A percentile compares a stretch with the other conserved stretches of the same genome.
These are phyloP conservation scores for Argentina silus DNA, from an alignment of 2,797 vertebrate species.

Conservation along the genomic window DNA sequence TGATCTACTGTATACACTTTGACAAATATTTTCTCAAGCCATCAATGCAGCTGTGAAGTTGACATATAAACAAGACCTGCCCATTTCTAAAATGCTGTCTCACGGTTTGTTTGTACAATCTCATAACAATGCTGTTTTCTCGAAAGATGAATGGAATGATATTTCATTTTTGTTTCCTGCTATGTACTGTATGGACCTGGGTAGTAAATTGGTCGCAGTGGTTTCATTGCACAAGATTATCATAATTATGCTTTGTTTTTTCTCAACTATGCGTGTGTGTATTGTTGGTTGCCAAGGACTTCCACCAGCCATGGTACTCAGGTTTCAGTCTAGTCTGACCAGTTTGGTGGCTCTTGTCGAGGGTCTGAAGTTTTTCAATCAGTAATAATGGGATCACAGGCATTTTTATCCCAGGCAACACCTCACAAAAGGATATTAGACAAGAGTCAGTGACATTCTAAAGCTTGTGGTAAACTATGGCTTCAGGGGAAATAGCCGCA, in stretches of 20 bases:
- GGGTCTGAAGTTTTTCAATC: constrained; percentile 2
- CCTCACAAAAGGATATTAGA: neutral
- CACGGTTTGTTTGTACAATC: too few species aligned
- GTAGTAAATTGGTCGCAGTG: neutral
- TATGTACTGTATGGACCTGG: neutral
- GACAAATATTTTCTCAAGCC: too few species aligned
- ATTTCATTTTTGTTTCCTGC: neutral
- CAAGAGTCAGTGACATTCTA: neutral
- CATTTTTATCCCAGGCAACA: neutral
- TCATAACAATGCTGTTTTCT: neutral
- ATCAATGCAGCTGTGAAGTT: too few species aligned
- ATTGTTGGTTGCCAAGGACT: constrained; percentile 12
- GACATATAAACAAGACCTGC: too few species aligned
- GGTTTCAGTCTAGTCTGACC: constrained; percentile 10
- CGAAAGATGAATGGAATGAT: neutral
- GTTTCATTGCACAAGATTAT: neutral
- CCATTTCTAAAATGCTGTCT: too few species aligned
- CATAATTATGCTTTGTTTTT: neutral
- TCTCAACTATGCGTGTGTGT: neutral
- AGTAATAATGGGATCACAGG: neutral
- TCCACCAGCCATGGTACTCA: neutral
- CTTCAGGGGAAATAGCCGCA: neutral
- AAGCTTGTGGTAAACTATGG: neutral
- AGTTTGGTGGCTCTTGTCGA: constrained; percentile 10
- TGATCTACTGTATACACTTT: too few species aligned